A percentile compares a stretch with the other conserved stretches of the same genome.
Evolutionary conservation across 2,888 invertebrate species (phyloP).

Genomic region (Microctonus hyperodae): DNA sequence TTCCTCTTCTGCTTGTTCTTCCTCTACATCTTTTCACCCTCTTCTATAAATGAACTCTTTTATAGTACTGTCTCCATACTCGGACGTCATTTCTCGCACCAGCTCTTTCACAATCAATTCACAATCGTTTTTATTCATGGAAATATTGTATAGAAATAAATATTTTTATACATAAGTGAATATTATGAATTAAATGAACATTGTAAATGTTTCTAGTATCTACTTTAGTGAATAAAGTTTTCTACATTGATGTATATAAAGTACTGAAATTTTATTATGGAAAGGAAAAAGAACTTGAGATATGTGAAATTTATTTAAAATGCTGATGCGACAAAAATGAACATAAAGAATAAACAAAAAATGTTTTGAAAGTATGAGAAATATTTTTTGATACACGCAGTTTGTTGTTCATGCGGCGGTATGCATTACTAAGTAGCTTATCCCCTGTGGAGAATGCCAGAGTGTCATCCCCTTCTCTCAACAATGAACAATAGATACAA

Average conservation of each 20-base stretch:
- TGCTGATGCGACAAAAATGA: neutral
- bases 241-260: no score
- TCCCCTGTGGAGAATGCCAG: slow-evolving; percentile 32
- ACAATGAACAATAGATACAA: slow-evolving; percentile 50
- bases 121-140: neutral
- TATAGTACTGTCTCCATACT: slow-evolving; percentile 12
- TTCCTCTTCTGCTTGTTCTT: slow-evolving; percentile 30
- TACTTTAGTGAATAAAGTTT: no score
- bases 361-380: neutral
- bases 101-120: slow-evolving; percentile 21
- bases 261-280: no score
- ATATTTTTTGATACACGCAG: neutral
- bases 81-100: slow-evolving; percentile 14
- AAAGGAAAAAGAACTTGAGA: slow-evolving; percentile 30
- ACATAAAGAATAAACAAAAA: neutral
- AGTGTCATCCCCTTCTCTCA: slow-evolving; percentile 37
- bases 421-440: slow-evolving; percentile 55
- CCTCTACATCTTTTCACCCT: neutral
- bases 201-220: no score
- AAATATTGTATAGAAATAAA: no score
- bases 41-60: neutral
- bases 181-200: no score
- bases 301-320: slow-evolving; percentile 1
- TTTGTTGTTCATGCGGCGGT: slow-evolving; percentile 49
- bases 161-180: no score